Conservation (phyloP, 2,113 vertebrate species). For the Ciconia boyciana region DNA sequence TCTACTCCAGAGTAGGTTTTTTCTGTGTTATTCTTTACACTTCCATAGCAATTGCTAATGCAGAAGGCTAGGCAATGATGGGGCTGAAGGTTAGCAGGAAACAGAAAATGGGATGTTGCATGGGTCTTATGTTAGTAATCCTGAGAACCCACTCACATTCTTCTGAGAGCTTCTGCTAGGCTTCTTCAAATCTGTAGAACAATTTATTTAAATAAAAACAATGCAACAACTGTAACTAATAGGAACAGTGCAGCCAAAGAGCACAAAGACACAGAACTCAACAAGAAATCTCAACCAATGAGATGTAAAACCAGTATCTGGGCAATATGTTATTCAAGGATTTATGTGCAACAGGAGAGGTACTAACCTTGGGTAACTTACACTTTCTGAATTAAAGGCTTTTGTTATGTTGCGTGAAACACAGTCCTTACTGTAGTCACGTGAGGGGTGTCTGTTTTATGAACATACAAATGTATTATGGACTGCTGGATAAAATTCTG, state of each 20-base stretch:
- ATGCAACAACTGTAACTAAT: background rate
- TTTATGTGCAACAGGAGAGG: background rate
- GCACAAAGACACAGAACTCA: background rate
- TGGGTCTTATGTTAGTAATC: background rate
- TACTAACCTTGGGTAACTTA: background rate
- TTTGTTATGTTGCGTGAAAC: background rate
- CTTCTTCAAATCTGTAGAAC: background rate
- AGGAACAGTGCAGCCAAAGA: background rate
- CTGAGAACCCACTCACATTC: background rate
- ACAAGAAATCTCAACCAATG: background rate
- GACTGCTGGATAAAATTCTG: background rate
- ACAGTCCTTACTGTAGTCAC: background rate
- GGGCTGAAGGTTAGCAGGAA: background rate
- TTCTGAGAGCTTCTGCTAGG: background rate
- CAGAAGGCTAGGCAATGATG: background rate
- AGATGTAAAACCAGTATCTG: background rate
- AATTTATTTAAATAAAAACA: background rate
- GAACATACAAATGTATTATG: background rate
- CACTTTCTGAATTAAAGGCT: background rate
- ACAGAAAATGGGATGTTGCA: background rate
- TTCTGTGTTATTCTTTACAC: background rate
- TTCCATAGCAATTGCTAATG: background rate
- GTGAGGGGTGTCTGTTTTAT: background rate
- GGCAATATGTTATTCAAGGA: background rate
- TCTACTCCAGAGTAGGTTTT: background rate